phyloP scores from a whole-genome alignment of 1,140 invertebrate genomes.

The Physella acuta region DNA sequence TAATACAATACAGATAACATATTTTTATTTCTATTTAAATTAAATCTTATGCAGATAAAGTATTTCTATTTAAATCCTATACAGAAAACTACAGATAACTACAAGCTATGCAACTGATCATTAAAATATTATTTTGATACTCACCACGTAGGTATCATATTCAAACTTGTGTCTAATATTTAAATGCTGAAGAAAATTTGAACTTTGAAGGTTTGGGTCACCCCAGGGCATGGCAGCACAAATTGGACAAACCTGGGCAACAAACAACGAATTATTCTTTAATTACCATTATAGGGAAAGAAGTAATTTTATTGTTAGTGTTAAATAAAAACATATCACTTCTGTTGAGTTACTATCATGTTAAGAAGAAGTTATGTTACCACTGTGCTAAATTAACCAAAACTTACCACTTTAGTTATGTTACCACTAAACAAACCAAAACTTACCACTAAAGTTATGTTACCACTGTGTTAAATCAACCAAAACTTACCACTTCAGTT shows the following conservation, averaged over 20 bases:
- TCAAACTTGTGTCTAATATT: conserved; percentile 56
- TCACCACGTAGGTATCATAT: conserved; percentile 58
- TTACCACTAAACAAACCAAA: not conserved
- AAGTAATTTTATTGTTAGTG: too few relatives aligned
- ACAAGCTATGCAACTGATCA: not conserved
- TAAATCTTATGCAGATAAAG: not conserved
- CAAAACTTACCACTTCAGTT: too few relatives aligned
- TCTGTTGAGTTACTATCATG: not conserved
- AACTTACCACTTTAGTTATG: not conserved
- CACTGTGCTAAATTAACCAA: not conserved
- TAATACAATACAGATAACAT: not conserved
- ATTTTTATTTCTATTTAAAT: too few relatives aligned
- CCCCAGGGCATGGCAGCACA: conserved; percentile 59
- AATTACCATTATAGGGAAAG: not conserved
- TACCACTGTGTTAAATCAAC: too few relatives aligned
- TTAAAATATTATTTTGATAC: conserved; percentile 17
- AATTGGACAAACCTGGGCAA: conserved; percentile 49
- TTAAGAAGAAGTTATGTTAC: not conserved
- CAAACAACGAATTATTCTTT: not conserved
- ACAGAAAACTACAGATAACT: not conserved
- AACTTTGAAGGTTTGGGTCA: conserved; percentile 42
- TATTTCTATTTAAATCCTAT: not conserved
- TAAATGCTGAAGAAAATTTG: conserved; percentile 52
- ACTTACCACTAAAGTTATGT: not conserved
- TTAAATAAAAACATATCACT: not conserved